Evolutionary conservation across 2,888 invertebrate species (phyloP).

Genomic region (Penaeus monodon): DNA sequence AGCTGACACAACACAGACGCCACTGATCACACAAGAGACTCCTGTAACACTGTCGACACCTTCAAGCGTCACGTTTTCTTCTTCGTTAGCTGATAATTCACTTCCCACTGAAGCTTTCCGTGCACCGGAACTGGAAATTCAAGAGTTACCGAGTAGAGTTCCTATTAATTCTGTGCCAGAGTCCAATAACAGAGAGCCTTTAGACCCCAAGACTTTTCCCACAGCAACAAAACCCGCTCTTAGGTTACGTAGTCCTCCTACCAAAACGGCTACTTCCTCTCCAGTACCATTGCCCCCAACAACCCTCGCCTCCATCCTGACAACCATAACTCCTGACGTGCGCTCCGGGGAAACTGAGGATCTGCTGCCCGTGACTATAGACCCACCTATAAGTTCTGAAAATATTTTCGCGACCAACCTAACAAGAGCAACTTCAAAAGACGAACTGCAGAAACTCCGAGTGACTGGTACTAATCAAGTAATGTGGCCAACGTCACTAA

Average conservation of each 20-base stretch:
- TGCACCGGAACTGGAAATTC: not conserved
- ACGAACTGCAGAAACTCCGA: constrained; percentile 27
- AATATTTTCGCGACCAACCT: not conserved
- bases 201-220: not conserved
- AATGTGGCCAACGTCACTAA: not conserved
- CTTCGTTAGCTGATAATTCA: not conserved
- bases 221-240: not conserved
- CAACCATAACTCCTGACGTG: no score
- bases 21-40: no score
- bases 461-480: not conserved
- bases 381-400: not conserved
- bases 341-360: not conserved
- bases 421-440: constrained; percentile 15
- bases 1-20: no score
- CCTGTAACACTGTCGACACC: not conserved
- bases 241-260: not conserved
- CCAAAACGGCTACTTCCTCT: no score
- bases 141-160: not conserved
- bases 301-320: no score
- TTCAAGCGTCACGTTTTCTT: not conserved
- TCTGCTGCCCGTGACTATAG: not conserved
- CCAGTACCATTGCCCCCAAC: not conserved
- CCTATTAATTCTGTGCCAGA: not conserved
- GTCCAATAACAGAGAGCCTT: not conserved
- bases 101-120: not conserved